phyloP scores from a whole-genome alignment of 2,888 invertebrate species.

The Abrostola tripartita region DNA sequence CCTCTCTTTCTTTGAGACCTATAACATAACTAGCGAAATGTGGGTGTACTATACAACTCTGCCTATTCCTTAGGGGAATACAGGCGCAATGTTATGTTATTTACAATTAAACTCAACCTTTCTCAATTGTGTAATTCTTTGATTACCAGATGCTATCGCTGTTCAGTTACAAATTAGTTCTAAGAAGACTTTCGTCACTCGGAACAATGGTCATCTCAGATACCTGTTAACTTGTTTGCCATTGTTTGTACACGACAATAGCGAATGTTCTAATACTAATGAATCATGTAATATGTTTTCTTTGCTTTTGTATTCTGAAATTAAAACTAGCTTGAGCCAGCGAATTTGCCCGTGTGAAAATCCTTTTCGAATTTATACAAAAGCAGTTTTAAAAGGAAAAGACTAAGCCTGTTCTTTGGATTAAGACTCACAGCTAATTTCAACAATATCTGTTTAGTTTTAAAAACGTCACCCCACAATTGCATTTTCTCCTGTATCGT shows the following conservation, averaged over 20 bases:
- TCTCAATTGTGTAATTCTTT: not conserved
- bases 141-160: slow-evolving; percentile 12
- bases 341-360: too few relatives aligned
- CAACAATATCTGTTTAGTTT: too few relatives aligned
- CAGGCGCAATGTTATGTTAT: not conserved
- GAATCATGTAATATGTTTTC: slow-evolving; percentile 31
- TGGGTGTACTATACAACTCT: too few relatives aligned
- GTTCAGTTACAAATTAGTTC: slow-evolving; percentile 31
- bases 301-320: slow-evolving; percentile 32
- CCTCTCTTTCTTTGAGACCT: too few relatives aligned
- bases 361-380: too few relatives aligned
- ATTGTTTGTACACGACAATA: slow-evolving; percentile 44
- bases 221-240: slow-evolving; percentile 33
- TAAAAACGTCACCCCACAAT: too few relatives aligned
- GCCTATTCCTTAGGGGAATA: not conserved
- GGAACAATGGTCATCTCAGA: slow-evolving; percentile 38
- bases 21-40: too few relatives aligned
- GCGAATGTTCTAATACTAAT: slow-evolving; percentile 33
- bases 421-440: too few relatives aligned
- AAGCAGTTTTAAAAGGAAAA: too few relatives aligned
- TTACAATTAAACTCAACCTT: not conserved
- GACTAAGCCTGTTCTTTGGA: too few relatives aligned
- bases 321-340: not conserved
- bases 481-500: too few relatives aligned
- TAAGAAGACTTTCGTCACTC: slow-evolving; percentile 37